Evolutionary conservation across 2,888 invertebrate genomes (phyloP).

Genomic region (Mystacides longicornis): DNA sequence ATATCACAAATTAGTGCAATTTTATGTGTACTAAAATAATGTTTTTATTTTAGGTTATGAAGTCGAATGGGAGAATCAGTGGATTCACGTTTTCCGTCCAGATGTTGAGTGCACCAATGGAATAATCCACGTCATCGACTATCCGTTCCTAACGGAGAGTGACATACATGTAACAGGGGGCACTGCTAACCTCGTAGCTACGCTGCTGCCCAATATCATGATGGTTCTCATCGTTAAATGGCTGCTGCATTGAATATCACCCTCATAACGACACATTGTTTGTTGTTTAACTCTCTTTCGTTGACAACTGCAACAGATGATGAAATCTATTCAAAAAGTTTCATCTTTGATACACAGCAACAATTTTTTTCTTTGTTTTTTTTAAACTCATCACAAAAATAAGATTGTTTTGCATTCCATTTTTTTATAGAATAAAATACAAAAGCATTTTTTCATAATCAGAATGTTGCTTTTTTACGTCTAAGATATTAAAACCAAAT

Average conservation of each 20-base stretch:
- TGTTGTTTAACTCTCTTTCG: too few relatives aligned
- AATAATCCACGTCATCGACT: slow-evolving; percentile 89
- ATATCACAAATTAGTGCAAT: too few relatives aligned
- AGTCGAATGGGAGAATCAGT: slow-evolving; percentile 77
- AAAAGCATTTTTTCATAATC: too few relatives aligned
- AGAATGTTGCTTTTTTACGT: too few relatives aligned
- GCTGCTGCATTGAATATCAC: slow-evolving; percentile 15
- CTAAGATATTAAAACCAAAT: too few relatives aligned
- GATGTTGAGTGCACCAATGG: slow-evolving; percentile 95
- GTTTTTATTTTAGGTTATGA: slow-evolving; percentile 58
- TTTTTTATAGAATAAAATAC: too few relatives aligned
- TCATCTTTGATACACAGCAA: too few relatives aligned
- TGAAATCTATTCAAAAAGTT: too few relatives aligned
- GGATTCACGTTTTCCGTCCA: slow-evolving; percentile 79
- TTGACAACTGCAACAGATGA: too few relatives aligned
- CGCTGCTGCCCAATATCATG: slow-evolving; percentile 14
- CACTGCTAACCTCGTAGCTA: slow-evolving; percentile 29
- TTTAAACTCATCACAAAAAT: too few relatives aligned
- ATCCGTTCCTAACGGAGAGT: slow-evolving; percentile 73
- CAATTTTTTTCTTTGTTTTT: too few relatives aligned
- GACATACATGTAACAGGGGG: slow-evolving; percentile 68
- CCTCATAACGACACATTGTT: not conserved
- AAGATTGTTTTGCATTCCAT: too few relatives aligned
- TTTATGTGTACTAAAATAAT: not conserved
- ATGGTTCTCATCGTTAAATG: slow-evolving; percentile 18